These are phyloP conservation scores for Bothrops alternatus DNA, from an alignment of 2,797 vertebrate species.

Conservation along the genomic window DNA sequence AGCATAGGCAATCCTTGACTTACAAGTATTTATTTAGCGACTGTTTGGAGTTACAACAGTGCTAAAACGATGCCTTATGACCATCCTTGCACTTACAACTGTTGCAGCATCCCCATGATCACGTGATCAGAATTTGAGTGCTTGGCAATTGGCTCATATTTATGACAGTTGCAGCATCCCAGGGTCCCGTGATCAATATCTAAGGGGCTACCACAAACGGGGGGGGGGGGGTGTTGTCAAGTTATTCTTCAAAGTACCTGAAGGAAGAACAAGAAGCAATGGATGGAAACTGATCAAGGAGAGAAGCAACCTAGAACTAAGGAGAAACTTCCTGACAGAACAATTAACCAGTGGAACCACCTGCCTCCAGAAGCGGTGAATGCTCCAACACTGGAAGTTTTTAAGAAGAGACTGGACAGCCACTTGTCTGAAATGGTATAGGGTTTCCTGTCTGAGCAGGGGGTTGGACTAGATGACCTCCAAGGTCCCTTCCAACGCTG, in stretches of 20 bases:
- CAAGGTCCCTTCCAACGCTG: not conserved
- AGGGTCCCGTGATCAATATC: too few species aligned
- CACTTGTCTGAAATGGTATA: not conserved
- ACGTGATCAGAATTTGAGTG: too few species aligned
- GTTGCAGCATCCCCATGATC: too few species aligned
- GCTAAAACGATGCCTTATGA: too few species aligned
- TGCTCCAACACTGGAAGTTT: not conserved
- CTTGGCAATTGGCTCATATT: too few species aligned
- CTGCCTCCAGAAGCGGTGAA: not conserved
- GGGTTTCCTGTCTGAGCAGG: not conserved
- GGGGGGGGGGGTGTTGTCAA: too few species aligned
- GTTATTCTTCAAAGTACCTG: too few species aligned
- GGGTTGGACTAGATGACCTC: not conserved
- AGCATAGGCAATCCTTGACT: not conserved
- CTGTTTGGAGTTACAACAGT: accelerated
- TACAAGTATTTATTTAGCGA: too few species aligned
- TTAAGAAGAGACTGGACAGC: not conserved
- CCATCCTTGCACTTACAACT: too few species aligned
- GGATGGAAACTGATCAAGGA: not conserved
- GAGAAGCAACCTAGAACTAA: not conserved
- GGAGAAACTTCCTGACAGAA: not conserved
- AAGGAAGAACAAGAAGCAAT: not conserved
- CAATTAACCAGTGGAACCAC: not conserved
- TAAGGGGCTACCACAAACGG: too few species aligned
- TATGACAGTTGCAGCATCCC: too few species aligned